A percentile compares a stretch with the other conserved stretches of the same genome.
These are phyloP conservation scores for Caenorhabditis sp. DNA, from an alignment of 2,888 invertebrate genomes.

Conservation along the genomic window DNA sequence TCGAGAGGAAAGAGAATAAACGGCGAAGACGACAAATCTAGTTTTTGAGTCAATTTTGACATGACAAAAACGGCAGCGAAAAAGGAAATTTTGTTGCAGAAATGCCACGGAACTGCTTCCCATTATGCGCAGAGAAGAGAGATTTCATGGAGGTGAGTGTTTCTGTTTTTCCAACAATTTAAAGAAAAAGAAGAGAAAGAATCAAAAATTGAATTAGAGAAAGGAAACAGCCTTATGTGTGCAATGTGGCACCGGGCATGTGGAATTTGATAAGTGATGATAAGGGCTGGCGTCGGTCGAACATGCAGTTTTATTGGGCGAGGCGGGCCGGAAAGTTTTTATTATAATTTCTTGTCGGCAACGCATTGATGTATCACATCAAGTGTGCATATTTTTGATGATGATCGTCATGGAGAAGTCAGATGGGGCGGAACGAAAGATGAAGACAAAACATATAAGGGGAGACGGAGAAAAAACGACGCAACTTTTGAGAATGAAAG, in stretches of 20 bases:
- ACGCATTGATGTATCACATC: neutral
- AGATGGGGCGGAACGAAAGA: neutral
- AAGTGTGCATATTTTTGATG: neutral
- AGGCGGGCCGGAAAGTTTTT: neutral
- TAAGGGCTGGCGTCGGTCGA: constrained; percentile 8
- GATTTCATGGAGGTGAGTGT: constrained; percentile 79
- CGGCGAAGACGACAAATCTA: constrained; percentile 28
- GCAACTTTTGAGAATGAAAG: neutral
- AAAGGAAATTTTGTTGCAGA: constrained; percentile 51
- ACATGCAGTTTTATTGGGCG: constrained; percentile 6
- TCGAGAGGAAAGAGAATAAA: constrained; percentile 32
- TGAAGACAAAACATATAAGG: neutral
- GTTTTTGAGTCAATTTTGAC: constrained; percentile 5
- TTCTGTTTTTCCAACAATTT: too few species aligned
- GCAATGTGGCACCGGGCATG: constrained; percentile 36
- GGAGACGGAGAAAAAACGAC: neutral
- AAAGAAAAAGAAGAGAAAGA: neutral
- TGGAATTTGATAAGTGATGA: constrained; percentile 42
- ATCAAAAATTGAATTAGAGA: constrained; percentile 1
- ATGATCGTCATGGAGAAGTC: constrained; percentile 1
- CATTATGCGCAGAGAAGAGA: constrained; percentile 77
- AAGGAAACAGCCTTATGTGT: constrained; percentile 6
- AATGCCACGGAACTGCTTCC: constrained; percentile 73
- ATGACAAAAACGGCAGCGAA: constrained; percentile 28
- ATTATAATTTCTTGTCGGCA: constrained; percentile 9